phyloP scores from a whole-genome alignment of 2,888 invertebrate genomes.

The Melinopterus prodromus region DNA sequence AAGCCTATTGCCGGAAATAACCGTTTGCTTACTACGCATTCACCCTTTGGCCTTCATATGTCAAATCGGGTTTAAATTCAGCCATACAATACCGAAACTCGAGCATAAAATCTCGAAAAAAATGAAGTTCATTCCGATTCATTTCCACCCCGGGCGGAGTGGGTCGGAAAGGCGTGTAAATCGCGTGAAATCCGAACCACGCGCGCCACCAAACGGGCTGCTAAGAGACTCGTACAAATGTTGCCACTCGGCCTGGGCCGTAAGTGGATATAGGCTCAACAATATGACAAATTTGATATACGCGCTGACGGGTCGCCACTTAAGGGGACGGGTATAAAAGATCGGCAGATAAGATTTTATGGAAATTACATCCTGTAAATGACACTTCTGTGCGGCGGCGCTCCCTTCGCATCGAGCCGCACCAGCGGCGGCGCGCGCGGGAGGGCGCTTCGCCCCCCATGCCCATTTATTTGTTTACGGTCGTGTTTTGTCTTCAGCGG shows the following conservation, averaged over 20 bases:
- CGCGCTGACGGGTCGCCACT: conserved; percentile 32
- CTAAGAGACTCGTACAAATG: conserved; percentile 4
- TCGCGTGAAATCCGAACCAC: not conserved
- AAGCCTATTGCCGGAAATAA: no score
- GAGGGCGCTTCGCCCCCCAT: conserved; percentile 11
- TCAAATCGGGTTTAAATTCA: not conserved
- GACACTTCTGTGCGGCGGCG: conserved; percentile 31
- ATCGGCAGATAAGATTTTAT: conserved; percentile 34
- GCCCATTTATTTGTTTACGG: not conserved
- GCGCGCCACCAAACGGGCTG: conserved; percentile 4
- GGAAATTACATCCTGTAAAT: conserved; percentile 35
- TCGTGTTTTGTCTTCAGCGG: not conserved
- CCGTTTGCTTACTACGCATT: no score
- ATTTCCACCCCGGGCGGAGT: not conserved
- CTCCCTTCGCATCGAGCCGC: not conserved
- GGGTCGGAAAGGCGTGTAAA: not conserved
- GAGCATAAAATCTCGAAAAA: not conserved
- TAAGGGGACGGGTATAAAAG: conserved; percentile 28
- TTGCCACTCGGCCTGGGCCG: not conserved
- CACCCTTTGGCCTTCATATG: no score
- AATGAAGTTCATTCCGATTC: not conserved
- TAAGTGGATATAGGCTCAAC: not conserved
- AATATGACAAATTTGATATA: conserved; percentile 35
- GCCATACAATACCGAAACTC: not conserved
- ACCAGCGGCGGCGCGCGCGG: not conserved